phyloP scores from a whole-genome alignment of 2,113 vertebrate species.

The Melanocharis versteri region DNA sequence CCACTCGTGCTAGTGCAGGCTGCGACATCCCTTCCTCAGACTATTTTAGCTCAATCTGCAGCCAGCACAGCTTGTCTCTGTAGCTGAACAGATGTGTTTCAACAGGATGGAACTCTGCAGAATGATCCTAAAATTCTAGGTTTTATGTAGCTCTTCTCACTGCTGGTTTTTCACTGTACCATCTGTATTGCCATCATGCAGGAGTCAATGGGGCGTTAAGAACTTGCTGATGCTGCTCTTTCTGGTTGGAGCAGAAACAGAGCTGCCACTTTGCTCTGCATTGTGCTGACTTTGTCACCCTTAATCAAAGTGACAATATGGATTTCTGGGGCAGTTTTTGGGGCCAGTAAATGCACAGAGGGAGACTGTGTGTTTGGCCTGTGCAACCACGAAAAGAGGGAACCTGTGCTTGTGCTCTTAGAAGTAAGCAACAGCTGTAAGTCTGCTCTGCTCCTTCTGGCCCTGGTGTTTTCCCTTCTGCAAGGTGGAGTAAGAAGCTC shows the following conservation, averaged over 20 bases:
- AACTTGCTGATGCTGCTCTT: slow-evolving; percentile 13
- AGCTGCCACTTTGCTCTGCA: not conserved
- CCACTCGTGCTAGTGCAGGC: accelerated
- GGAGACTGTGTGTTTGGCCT: not conserved
- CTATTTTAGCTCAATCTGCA: not conserved
- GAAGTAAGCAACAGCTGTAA: not conserved
- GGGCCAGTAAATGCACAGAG: not conserved
- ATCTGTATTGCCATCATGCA: not conserved
- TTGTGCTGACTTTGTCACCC: not conserved
- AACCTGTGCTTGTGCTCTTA: not conserved
- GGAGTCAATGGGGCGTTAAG: not conserved
- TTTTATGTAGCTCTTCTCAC: not conserved
- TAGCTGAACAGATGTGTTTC: slow-evolving; percentile 37
- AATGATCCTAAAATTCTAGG: not conserved
- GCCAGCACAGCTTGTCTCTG: slow-evolving; percentile 1
- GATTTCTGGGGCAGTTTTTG: not conserved
- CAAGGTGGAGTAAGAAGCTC: not conserved
- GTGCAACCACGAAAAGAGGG: not conserved
- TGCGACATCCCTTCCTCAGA: not conserved
- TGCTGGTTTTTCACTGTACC: not conserved
- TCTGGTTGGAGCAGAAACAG: not conserved
- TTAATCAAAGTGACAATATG: not conserved
- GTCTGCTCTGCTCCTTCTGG: not conserved
- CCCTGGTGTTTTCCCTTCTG: not conserved
- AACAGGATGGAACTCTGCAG: not conserved